Conservation (phyloP, 1,140 invertebrate species). For the Samia ricini region DNA sequence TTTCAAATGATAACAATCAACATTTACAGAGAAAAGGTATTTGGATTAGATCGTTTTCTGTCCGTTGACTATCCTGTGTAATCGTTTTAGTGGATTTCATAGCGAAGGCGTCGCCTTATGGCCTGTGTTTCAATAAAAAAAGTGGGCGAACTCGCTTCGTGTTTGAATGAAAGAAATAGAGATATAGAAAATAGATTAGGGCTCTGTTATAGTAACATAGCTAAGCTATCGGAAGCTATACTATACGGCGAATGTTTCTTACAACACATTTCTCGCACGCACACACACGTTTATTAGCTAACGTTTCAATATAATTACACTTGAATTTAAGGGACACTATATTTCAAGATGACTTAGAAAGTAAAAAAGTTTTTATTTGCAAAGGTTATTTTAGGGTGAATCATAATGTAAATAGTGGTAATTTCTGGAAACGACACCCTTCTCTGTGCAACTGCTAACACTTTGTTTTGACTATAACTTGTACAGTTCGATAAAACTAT, state of each 20-base stretch:
- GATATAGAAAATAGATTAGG: neutral
- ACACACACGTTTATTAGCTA: too few relatives aligned
- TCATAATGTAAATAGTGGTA: too few relatives aligned
- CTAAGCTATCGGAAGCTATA: neutral
- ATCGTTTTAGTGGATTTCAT: neutral
- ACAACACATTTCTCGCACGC: too few relatives aligned
- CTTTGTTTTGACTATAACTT: too few relatives aligned
- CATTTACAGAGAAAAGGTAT: neutral
- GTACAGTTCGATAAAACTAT: too few relatives aligned
- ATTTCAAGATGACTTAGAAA: too few relatives aligned
- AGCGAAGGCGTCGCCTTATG: neutral
- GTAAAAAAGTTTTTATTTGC: too few relatives aligned
- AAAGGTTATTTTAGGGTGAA: too few relatives aligned
- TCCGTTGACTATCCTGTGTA: neutral
- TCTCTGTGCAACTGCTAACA: too few relatives aligned
- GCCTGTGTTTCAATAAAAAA: slow-evolving; percentile 8
- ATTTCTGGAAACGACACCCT: too few relatives aligned
- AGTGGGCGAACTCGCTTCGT: neutral
- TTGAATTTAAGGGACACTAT: too few relatives aligned
- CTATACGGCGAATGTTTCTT: neutral
- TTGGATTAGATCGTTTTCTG: neutral
- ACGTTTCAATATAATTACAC: too few relatives aligned
- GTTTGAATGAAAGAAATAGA: neutral
- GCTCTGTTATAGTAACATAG: neutral
- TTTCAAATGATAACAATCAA: neutral